Evolutionary conservation across 1,140 invertebrate genomes (phyloP).

Genomic region (Parapsyche elsis): DNA sequence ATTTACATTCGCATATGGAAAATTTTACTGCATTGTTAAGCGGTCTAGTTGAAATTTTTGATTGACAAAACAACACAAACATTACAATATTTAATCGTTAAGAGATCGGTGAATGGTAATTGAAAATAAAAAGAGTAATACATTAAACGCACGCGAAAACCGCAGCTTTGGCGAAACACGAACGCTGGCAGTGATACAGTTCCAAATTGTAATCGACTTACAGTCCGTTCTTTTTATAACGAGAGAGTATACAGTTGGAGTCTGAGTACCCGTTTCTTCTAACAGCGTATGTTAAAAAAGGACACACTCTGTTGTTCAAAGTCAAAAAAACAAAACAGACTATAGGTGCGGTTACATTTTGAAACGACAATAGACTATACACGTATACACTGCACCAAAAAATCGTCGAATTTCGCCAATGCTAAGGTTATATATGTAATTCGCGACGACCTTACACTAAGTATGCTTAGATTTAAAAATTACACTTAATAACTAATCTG

Average conservation of each 20-base stretch:
- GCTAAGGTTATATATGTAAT: background rate
- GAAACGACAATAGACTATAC: too few relatives aligned
- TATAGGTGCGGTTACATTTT: too few relatives aligned
- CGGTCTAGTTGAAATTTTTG: background rate
- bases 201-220: background rate
- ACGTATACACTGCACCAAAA: too few relatives aligned
- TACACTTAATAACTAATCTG: conserved; percentile 51
- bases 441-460: background rate
- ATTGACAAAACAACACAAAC: background rate
- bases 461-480: background rate
- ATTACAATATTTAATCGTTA: background rate
- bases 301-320: too few relatives aligned
- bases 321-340: too few relatives aligned
- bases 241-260: too few relatives aligned
- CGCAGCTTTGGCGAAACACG: background rate
- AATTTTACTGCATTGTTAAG: background rate
- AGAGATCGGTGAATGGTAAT: conserved; percentile 31
- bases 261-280: too few relatives aligned
- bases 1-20: background rate
- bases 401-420: background rate
- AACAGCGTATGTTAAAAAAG: too few relatives aligned
- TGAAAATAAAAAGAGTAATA: conserved; percentile 4
- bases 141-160: background rate
- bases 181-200: background rate
- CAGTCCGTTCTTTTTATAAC: background rate